These are phyloP conservation scores for Troglohyphantes excavatus DNA, from an alignment of 2,888 invertebrate genomes.

Conservation along the genomic window DNA sequence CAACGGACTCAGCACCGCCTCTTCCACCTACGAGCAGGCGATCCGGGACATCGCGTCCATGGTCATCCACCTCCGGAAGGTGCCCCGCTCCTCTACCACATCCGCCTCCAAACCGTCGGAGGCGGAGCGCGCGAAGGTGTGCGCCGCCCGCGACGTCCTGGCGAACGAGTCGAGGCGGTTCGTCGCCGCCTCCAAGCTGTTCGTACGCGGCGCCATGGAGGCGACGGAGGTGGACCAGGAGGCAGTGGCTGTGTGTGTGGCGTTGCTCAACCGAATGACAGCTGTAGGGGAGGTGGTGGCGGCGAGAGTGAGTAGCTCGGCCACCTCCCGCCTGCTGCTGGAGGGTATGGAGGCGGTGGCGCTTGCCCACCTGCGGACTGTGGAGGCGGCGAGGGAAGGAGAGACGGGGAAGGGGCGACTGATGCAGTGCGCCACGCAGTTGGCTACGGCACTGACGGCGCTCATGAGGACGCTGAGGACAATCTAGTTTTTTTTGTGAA, in stretches of 20 bases:
- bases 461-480: slow-evolving; percentile 80
- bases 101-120: background rate
- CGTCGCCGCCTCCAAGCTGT: slow-evolving; percentile 91
- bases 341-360: slow-evolving; percentile 91
- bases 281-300: slow-evolving; percentile 89
- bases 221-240: slow-evolving; percentile 86
- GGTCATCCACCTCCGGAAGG: slow-evolving; percentile 62
- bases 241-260: slow-evolving; percentile 89
- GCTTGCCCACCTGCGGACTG: slow-evolving; percentile 89
- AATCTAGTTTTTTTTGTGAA: too few relatives aligned
- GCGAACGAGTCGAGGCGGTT: slow-evolving; percentile 91
- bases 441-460: slow-evolving; percentile 79
- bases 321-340: slow-evolving; percentile 90
- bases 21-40: slow-evolving; percentile 67
- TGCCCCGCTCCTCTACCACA: slow-evolving; percentile 4
- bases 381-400: slow-evolving; percentile 86
- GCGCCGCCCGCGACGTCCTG: slow-evolving; percentile 87
- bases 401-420: slow-evolving; percentile 89
- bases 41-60: slow-evolving; percentile 72
- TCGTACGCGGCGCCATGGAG: slow-evolving; percentile 91
- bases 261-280: slow-evolving; percentile 88
- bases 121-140: slow-evolving; percentile 84
- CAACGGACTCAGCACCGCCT: slow-evolving; percentile 33
- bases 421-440: slow-evolving; percentile 90
- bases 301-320: slow-evolving; percentile 87